Evolutionary conservation across 2,888 invertebrate species (phyloP).

Genomic region (Dolichopus griseipennis): DNA sequence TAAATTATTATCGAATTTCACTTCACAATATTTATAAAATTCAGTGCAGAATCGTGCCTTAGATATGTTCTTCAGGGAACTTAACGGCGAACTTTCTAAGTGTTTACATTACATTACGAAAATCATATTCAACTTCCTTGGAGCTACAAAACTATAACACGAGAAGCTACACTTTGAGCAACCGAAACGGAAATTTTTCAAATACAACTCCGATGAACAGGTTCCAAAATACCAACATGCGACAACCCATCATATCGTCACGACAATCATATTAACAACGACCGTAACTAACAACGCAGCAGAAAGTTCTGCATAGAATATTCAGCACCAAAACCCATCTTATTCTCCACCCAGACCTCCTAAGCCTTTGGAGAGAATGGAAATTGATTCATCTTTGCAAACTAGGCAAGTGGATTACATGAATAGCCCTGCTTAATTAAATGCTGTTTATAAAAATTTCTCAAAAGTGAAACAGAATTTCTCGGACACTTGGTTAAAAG

Average conservation of each 20-base stretch:
- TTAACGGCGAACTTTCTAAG: slow-evolving; percentile 17
- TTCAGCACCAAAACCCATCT: no score
- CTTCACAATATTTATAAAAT: no score
- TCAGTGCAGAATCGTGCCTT: no score
- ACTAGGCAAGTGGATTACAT: slow-evolving; percentile 16
- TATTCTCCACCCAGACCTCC: no score
- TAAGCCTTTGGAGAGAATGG: background rate
- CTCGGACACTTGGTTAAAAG: no score
- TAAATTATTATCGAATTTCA: no score
- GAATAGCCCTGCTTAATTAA: slow-evolving; percentile 7
- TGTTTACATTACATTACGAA: background rate
- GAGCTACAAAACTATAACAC: background rate
- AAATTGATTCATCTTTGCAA: slow-evolving; percentile 14
- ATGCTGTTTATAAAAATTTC: background rate
- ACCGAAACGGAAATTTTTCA: background rate
- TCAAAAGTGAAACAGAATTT: slow-evolving; percentile 15
- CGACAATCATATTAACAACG: no score
- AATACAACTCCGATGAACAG: background rate
- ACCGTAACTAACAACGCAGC: slow-evolving; percentile 4
- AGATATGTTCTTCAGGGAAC: slow-evolving; percentile 17
- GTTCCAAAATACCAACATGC: background rate
- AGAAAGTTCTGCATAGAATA: slow-evolving; percentile 9
- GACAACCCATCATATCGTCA: background rate
- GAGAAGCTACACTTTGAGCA: background rate
- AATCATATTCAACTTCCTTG: slow-evolving; percentile 18